Evolutionary conservation across 2,797 vertebrate genomes (phyloP), one percentile per base, ranked within the genome.

Genomic region (Enteromius afrohamiltoni): DNA sequence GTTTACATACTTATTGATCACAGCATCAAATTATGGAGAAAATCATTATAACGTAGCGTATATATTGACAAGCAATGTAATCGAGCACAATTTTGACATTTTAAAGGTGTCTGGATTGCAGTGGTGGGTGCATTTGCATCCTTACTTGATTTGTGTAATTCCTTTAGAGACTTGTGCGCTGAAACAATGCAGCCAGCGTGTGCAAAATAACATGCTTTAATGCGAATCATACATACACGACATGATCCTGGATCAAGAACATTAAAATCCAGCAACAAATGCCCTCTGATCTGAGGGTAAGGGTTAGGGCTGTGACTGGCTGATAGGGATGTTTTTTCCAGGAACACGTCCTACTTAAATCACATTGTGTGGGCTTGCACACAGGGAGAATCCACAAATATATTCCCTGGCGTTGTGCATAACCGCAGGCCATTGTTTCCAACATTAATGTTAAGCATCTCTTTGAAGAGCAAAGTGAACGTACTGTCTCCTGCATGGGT

Each of bases 381-480:
- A 37, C 6, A 34, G 45, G 34, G 26, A 82, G 37, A 82, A 70
- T 80, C 53, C 64, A 60, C 79, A 82, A 75, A 80, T 55, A 85
- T 82, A 80, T 79, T 71, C 76, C 62, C 55, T n/a, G 0, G 71
- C 40, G 29, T 49, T 53, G 42, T 70, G 76, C 68, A 29, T 81
- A 73, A 79, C 82, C 71, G 34, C 23, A 17, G 64, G 78, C 62
- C 68, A 47, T 75, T 81, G 80, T 77, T 81, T 80, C 42, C 73
- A 65, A 71, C 81, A 67, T 68, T 37, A 31, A 68, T 68, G 79
- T 75, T 86, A 80, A 80, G 76, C 77, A 80, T 80, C 67, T 58
- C 75, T 83, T 80, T 88, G 76, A 74, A 77, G 79, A 85, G 80
- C 19, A 77, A 81, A 83, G 79, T 55, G 81, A 68, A 87, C 62